A percentile compares a stretch with the other conserved stretches of the same genome.
Evolutionary conservation across 2,888 invertebrate species (phyloP).

Genomic region (Microdon myrmicae): DNA sequence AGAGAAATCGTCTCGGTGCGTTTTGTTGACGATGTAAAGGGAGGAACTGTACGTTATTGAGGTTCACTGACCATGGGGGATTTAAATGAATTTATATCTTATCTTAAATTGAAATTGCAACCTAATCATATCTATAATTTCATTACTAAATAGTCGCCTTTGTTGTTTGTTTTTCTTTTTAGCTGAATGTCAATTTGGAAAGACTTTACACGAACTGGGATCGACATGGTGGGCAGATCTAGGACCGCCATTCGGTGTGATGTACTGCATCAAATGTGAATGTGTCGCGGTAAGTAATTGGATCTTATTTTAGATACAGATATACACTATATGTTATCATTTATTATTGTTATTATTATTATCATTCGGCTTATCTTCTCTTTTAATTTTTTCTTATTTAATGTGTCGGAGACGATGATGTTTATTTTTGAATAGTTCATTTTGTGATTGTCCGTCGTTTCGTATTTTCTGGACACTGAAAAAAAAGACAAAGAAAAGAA

Average conservation of each 20-base stretch:
- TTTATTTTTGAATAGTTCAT: constrained; percentile 18
- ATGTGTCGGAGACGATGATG: neutral
- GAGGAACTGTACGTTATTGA: too few relatives aligned
- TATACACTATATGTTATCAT: neutral
- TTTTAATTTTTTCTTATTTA: constrained; percentile 13
- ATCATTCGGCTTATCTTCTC: constrained; percentile 3
- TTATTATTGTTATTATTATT: constrained; percentile 4
- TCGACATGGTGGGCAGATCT: constrained; percentile 93
- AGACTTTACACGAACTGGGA: constrained; percentile 85
- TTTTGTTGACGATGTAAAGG: too few relatives aligned
- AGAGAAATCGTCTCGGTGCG: too few relatives aligned
- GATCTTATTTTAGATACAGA: neutral
- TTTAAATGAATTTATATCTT: too few relatives aligned
- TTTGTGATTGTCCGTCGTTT: constrained; percentile 9
- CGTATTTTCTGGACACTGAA: neutral
- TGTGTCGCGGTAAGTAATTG: constrained; percentile 87
- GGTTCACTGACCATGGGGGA: too few relatives aligned
- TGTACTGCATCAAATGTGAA: constrained; percentile 96
- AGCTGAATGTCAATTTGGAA: constrained; percentile 92
- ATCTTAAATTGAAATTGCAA: too few relatives aligned
- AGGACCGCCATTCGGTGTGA: constrained; percentile 91
- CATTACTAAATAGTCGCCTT: too few relatives aligned
- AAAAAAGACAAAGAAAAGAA: neutral
- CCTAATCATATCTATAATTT: too few relatives aligned
- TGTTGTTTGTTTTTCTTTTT: constrained; percentile 54